phyloP scores from a whole-genome alignment of 2,113 vertebrate species.

The Nothocercus julius region DNA sequence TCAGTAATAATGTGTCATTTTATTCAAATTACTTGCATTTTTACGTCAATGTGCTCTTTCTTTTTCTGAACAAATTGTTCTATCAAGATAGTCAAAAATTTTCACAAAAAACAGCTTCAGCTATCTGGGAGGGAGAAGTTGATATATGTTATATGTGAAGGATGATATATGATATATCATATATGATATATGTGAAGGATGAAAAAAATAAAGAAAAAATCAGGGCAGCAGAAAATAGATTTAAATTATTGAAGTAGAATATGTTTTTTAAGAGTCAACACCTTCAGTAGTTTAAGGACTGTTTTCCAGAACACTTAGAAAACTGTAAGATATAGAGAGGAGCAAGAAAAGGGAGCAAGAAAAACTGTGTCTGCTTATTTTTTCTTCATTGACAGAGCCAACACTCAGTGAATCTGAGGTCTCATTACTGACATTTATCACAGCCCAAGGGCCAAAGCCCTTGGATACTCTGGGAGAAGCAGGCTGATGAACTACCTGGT shows the following conservation, averaged over 20 bases:
- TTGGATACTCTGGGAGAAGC: background rate
- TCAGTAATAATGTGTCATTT: background rate
- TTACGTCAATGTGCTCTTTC: background rate
- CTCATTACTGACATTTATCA: accelerated
- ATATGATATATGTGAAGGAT: background rate
- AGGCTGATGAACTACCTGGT: background rate
- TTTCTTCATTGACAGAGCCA: background rate
- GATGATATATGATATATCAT: too few relatives aligned
- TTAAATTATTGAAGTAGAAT: background rate
- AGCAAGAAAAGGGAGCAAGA: background rate
- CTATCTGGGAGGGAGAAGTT: background rate
- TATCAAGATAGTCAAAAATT: background rate
- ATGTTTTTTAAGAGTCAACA: background rate
- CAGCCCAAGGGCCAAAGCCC: accelerated
- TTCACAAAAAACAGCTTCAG: background rate
- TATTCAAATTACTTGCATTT: background rate
- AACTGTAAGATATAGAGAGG: background rate
- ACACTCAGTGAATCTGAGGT: background rate
- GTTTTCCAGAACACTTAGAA: background rate
- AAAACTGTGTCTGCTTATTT: background rate
- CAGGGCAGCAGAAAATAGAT: background rate
- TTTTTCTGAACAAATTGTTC: background rate
- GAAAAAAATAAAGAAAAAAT: background rate
- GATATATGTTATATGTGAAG: background rate
- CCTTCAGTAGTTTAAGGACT: background rate